Base-by-base conservation (phyloP, 2,113 vertebrate genomes). In the Cyphomyrus discorhynchus region DNA sequence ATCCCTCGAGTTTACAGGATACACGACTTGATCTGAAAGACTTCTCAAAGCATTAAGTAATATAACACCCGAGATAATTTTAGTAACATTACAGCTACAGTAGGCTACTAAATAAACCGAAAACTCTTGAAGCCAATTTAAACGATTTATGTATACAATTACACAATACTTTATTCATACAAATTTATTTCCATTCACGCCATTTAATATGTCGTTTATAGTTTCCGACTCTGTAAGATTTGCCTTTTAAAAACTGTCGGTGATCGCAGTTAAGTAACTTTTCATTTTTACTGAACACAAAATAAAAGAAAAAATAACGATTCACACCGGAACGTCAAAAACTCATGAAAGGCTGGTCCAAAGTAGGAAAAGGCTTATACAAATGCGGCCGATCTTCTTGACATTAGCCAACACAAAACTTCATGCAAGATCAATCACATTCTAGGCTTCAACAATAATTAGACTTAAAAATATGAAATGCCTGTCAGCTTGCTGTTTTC, bases 351-450 rank as follows among this genome's bases (percentile, higher is more conserved):
- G 45, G 45, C 39, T 42, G 8, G 13, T 80, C 27, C 24, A 39
- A 15, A 39, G 70, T 77, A 31, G 49, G 47, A 89, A 89, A 15
- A 66, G 47, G 15, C 27, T 89, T 58, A 85, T 35, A 89, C 83
- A 74, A 19, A 19, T 46, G 88, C 35, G 49, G 46, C 85, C 84
- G 88, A 80, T 66, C 85, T 74, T 58, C 83, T 87, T 56, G 62
- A 90, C 89, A 87, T 85, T 87, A 58, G 49, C 74, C 62, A 13
- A 70, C 10, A 70, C 39, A 56, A 83, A 84, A 47, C 53, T 86
- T 62, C 49, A 84, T 66, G 46, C 88, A 90, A 88, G 70, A 86
- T 88, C 66, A 88, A 88, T 88, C 52, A 58, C 89, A 86, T 39
- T 31, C 45, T 35, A 52, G 84, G 84, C 87, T 62, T 52, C 86